Base-by-base conservation (phyloP, 2,113 vertebrate species). In the Mobula hypostoma region DNA sequence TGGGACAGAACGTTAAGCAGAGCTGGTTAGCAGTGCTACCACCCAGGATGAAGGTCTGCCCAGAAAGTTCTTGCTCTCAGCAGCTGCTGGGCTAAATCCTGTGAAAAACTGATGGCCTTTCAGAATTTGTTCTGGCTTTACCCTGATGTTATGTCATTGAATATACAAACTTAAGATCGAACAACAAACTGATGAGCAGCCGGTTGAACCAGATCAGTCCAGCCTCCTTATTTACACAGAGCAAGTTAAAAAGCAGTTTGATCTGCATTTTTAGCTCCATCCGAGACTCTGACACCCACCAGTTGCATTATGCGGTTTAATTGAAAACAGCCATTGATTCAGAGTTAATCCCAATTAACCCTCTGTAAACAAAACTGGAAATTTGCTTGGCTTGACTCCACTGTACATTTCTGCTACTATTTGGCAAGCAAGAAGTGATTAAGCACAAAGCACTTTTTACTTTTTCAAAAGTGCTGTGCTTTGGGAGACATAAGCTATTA, bases 311-410 rank as follows among this genome's bases (percentile, higher is more conserved):
- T 48, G 70, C 12, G 15, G n/a, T 90, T 68, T 90, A 32, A 90
- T 90, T 68, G 70, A 56, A 93, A 93, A 56, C 68, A 76, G 40
- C 70, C 70, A 27, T 24, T 74, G 68, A 93, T 76, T 93, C 91
- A 56, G 70, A 93, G 48, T 48, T 56, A 74, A 93, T 74, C 68
- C 68, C 91, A 29, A 27, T 93, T 93, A 93, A 76, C 32, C 74
- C 70, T 74, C 70, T 56, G 91, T 74, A 76, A 93, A 72, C 91
- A 93, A 72, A 74, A 48, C 24, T 74, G 66, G 24, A 74, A 93
- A 36, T 19, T 72, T 21, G 48, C 36, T 93, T 93, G 90, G 90
- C 68, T 9, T 74, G 24, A 76, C 68, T 74, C 70, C 70, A 93
- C 68, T 61, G 27, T 61, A 76, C 70, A 93, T 93, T 93, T 48